Conservation (phyloP, 1,140 invertebrate genomes). For the Orius laevigatus region DNA sequence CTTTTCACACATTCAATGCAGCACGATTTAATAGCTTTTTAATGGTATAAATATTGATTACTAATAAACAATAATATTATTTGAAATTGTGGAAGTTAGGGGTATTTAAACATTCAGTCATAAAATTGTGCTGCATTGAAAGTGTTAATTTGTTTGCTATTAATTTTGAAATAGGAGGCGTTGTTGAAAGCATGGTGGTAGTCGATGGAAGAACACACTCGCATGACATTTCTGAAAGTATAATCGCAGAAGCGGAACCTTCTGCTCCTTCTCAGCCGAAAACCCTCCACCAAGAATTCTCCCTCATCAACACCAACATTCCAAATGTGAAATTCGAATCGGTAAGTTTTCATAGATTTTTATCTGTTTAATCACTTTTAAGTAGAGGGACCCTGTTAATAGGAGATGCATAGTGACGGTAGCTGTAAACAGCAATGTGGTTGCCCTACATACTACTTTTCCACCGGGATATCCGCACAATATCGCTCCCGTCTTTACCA, state of each 20-base stretch:
- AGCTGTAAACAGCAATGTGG: slow-evolving; percentile 49
- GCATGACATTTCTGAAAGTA: slow-evolving; percentile 9
- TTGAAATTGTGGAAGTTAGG: no score
- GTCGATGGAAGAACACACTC: slow-evolving; percentile 4
- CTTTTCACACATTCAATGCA: not conserved
- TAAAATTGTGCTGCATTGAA: no score
- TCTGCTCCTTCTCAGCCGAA: slow-evolving; percentile 30
- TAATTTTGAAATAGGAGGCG: slow-evolving; percentile 6
- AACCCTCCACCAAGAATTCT: slow-evolving; percentile 71
- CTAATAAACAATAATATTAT: no score
- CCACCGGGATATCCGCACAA: slow-evolving; percentile 61
- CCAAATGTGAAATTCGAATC: slow-evolving; percentile 58
- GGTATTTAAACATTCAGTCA: no score
- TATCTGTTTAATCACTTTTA: not conserved
- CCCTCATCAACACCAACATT: slow-evolving; percentile 70
- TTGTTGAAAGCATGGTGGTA: slow-evolving; percentile 10
- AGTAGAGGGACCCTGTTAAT: slow-evolving; percentile 44
- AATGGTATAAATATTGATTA: no score
- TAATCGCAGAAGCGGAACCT: not conserved
- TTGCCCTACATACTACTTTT: slow-evolving; percentile 62
- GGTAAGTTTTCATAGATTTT: slow-evolving; percentile 22
- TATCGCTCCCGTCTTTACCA: slow-evolving; percentile 52
- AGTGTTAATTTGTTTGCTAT: no score
- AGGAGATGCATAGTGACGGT: slow-evolving; percentile 59
- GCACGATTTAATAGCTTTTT: not conserved